A percentile compares a stretch with the other conserved stretches of the same genome.
These are phyloP conservation scores for Drosophila parabipectinata DNA, from an alignment of 1,140 invertebrate species.

Conservation along the genomic window DNA sequence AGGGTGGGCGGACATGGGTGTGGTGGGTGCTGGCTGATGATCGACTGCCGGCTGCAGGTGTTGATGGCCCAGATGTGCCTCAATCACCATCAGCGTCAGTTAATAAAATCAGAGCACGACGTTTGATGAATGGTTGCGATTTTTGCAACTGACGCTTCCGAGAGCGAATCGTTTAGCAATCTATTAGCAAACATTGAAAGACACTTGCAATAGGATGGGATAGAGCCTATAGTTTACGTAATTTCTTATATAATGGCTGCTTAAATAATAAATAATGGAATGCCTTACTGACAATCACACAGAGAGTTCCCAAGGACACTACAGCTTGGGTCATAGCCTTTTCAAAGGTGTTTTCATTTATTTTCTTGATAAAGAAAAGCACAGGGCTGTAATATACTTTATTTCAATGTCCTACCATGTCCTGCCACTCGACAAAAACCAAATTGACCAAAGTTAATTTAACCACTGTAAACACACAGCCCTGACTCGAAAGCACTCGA, in stretches of 20 bases:
- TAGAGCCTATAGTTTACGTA: background rate
- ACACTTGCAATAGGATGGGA: constrained; percentile 4
- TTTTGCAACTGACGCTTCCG: constrained; percentile 59
- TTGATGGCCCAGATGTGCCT: constrained; percentile 74
- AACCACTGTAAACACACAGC: constrained; percentile 71
- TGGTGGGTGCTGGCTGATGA: constrained; percentile 12
- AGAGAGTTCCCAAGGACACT: background rate
- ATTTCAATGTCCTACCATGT: constrained; percentile 35
- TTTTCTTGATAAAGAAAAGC: constrained; percentile 1
- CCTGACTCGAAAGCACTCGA: constrained; percentile 43
- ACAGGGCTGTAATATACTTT: constrained; percentile 4
- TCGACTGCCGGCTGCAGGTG: constrained; percentile 63
- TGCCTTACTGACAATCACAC: background rate
- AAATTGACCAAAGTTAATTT: constrained; percentile 83
- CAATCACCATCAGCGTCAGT: constrained; percentile 79
- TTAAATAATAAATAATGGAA: no score
- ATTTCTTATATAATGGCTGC: no score
- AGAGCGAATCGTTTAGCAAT: constrained; percentile 62
- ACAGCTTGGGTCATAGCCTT: background rate
- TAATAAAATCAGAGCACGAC: constrained; percentile 76
- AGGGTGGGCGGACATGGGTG: background rate
- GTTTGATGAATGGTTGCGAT: constrained; percentile 72
- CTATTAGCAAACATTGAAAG: constrained; percentile 52
- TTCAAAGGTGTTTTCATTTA: background rate
- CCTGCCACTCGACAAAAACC: constrained; percentile 61